These are phyloP conservation scores for Phymastichus coffea DNA, from an alignment of 1,140 invertebrate genomes.

Conservation along the genomic window DNA sequence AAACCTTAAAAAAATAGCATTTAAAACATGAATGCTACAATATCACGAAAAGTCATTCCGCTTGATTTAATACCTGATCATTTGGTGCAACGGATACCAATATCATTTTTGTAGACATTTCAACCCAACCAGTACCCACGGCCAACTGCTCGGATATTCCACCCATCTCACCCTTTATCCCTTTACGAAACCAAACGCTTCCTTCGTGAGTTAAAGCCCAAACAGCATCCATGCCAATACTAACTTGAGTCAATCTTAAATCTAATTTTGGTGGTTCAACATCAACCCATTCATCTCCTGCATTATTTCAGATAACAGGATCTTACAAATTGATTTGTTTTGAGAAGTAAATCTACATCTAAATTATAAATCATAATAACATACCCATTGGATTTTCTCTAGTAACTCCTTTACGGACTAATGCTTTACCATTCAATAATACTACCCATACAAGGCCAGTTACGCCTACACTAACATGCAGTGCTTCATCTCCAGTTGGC, in stretches of 20 bases:
- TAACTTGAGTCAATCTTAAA: conserved; percentile 72
- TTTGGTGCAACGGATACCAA: conserved; percentile 80
- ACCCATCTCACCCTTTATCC: conserved; percentile 71
- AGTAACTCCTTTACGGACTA: conserved; percentile 76
- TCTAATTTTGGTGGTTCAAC: conserved; percentile 72
- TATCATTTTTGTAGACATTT: conserved; percentile 82
- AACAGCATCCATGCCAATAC: conserved; percentile 80
- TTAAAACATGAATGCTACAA: too few relatives aligned
- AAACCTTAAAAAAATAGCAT: conserved; percentile 56
- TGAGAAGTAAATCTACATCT: too few relatives aligned
- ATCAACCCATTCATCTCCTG: conserved; percentile 77
- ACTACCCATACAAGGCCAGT: conserved; percentile 84
- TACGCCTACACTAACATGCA: conserved; percentile 79
- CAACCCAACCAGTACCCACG: conserved; percentile 76
- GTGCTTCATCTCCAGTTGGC: conserved; percentile 74
- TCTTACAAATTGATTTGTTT: too few relatives aligned
- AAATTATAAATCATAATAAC: conserved; percentile 4
- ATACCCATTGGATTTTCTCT: conserved; percentile 71
- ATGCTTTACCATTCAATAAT: conserved; percentile 75
- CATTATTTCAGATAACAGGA: conserved; percentile 16
- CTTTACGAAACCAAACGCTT: conserved; percentile 87
- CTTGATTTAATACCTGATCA: conserved; percentile 77
- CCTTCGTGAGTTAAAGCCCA: conserved; percentile 85
- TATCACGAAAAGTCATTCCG: too few relatives aligned
- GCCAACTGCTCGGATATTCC: conserved; percentile 70